Evolutionary conservation across 2,113 vertebrate genomes (phyloP).

Genomic region (Garra rufa): DNA sequence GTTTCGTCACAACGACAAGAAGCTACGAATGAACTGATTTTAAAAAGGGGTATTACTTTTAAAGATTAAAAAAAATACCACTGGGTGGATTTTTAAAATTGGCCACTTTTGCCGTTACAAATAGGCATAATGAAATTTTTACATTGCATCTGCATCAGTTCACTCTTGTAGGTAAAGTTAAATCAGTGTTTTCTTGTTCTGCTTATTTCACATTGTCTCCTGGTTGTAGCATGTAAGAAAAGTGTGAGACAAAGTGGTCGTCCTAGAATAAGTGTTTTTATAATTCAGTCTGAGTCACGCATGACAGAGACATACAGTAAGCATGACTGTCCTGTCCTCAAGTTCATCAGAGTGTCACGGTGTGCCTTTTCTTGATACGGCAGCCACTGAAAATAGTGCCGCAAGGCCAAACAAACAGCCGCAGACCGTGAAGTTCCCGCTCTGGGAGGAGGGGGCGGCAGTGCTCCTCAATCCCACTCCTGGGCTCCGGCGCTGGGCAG

Average conservation of each 20-base stretch:
- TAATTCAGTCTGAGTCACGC: not conserved
- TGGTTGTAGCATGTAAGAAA: not conserved
- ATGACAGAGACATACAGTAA: not conserved
- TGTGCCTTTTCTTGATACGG: not conserved
- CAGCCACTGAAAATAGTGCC: conserved; percentile 31
- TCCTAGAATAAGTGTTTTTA: conserved; percentile 4
- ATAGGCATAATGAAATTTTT: not conserved
- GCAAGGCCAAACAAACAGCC: conserved; percentile 42
- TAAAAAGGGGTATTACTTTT: too few species aligned
- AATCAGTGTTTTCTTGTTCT: not conserved
- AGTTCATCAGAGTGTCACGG: not conserved
- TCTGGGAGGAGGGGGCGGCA: conserved; percentile 15
- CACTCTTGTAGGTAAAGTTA: not conserved
- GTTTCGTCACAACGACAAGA: too few species aligned
- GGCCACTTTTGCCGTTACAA: not conserved
- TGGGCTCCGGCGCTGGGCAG: not conserved
- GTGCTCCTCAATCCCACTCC: not conserved
- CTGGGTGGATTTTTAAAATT: too few species aligned
- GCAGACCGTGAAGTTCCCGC: conserved; percentile 49
- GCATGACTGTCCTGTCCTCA: conserved; percentile 19
- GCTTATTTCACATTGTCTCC: not conserved
- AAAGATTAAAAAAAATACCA: too few species aligned
- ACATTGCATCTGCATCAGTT: not conserved
- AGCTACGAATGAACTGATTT: too few species aligned
- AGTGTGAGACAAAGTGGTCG: not conserved